Evolutionary conservation across 2,113 vertebrate species (phyloP).

Genomic region (Galeopterus variegatus): DNA sequence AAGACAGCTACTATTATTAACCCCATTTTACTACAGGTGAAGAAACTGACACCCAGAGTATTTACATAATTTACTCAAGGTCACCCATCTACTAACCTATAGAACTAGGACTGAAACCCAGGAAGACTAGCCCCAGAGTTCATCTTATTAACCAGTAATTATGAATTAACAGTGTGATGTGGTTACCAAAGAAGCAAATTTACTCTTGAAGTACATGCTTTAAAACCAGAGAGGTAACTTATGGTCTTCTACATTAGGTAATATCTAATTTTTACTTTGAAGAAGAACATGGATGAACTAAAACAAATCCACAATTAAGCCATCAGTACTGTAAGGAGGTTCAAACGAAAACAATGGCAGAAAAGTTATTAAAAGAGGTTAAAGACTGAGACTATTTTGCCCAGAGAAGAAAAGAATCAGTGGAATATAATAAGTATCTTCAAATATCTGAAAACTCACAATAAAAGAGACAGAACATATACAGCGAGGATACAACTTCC

Average conservation of each 20-base stretch:
- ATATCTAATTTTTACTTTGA: background rate
- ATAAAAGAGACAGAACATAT: conserved; percentile 7
- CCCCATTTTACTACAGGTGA: conserved; percentile 43
- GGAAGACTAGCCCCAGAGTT: background rate
- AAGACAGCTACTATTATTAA: background rate
- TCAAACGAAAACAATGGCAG: conserved; percentile 10
- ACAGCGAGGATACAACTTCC: conserved; percentile 12
- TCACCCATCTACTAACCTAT: background rate
- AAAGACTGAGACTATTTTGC: conserved; percentile 23
- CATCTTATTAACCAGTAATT: background rate
- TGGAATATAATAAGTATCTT: background rate
- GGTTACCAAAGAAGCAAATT: background rate
- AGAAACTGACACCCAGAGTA: conserved; percentile 16
- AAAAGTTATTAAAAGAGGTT: conserved; percentile 15
- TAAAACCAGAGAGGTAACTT: conserved; percentile 34
- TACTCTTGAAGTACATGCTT: background rate
- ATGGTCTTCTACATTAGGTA: background rate
- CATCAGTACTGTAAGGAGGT: background rate
- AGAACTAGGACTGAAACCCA: conserved; percentile 30
- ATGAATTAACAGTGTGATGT: conserved; percentile 23
- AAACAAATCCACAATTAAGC: conserved; percentile 40
- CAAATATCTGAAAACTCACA: conserved; percentile 50
- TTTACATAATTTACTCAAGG: conserved; percentile 29
- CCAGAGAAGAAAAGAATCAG: conserved; percentile 9
- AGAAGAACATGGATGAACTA: conserved; percentile 21